Evolutionary conservation across 2,888 invertebrate species (phyloP).

Genomic region (Dynastes maya): DNA sequence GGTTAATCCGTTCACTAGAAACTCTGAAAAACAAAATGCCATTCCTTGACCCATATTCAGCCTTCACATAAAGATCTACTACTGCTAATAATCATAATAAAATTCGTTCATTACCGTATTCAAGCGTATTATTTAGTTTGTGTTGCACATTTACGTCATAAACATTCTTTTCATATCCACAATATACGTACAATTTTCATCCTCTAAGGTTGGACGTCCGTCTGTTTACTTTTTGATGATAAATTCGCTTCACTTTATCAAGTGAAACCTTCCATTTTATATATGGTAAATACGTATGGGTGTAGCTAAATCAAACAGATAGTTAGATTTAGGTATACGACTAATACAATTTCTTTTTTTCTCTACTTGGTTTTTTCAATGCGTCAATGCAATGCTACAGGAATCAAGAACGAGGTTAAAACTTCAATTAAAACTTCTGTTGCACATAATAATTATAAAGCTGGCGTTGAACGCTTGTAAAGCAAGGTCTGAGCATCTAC

Average conservation of each 20-base stretch:
- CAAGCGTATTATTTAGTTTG: too few relatives aligned
- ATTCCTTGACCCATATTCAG: slow-evolving; percentile 39
- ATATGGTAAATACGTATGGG: too few relatives aligned
- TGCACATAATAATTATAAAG: slow-evolving; percentile 27
- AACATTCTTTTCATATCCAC: too few relatives aligned
- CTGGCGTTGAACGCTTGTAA: not conserved
- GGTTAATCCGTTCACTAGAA: slow-evolving; percentile 29
- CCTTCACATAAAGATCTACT: slow-evolving; percentile 13
- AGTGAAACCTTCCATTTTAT: too few relatives aligned
- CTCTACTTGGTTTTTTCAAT: not conserved
- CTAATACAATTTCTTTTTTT: not conserved
- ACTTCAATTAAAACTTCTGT: slow-evolving; percentile 18
- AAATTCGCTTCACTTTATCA: too few relatives aligned
- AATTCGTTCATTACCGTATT: not conserved
- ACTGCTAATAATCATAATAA: not conserved
- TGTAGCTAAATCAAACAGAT: too few relatives aligned
- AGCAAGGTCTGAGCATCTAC: not conserved
- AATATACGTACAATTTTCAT: too few relatives aligned
- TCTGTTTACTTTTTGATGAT: too few relatives aligned
- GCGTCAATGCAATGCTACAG: not conserved
- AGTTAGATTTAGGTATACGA: too few relatives aligned
- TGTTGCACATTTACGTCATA: too few relatives aligned
- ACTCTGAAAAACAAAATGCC: slow-evolving; percentile 28
- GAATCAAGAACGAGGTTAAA: slow-evolving; percentile 25
- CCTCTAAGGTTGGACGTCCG: too few relatives aligned